Conservation (phyloP, 2,888 invertebrate genomes). For the Zygogramma bicolorata region DNA sequence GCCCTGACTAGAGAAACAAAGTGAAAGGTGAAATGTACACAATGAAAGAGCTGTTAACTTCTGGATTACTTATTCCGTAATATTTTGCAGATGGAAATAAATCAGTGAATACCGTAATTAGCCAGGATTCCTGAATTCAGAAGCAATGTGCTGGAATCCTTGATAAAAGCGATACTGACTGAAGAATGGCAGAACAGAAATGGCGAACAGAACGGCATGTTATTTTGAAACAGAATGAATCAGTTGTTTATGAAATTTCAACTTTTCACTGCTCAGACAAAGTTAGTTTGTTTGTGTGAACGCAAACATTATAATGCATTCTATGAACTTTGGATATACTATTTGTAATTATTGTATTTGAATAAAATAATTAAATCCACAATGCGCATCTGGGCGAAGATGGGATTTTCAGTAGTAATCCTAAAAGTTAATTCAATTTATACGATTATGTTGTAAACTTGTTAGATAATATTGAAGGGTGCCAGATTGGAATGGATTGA, state of each 20-base stretch:
- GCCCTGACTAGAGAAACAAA: too few relatives aligned
- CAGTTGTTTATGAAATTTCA: background rate
- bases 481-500: too few relatives aligned
- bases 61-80: background rate
- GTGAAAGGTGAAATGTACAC: background rate
- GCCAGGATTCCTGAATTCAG: constrained; percentile 4
- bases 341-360: background rate
- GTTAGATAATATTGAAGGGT: too few relatives aligned
- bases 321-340: background rate
- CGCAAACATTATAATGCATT: background rate
- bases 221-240: background rate
- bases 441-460: too few relatives aligned
- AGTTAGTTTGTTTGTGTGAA: background rate
- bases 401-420: too few relatives aligned
- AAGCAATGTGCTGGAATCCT: background rate
- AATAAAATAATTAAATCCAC: background rate
- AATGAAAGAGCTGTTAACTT: background rate
- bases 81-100: background rate
- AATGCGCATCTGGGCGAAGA: too few relatives aligned
- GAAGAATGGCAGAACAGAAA: background rate
- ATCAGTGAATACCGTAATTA: constrained; percentile 7
- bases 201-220: constrained; percentile 4
- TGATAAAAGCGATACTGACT: background rate
- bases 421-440: too few relatives aligned
- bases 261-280: background rate